Percentiles rank a stretch among this genome's conserved stretches.
phyloP scores from a whole-genome alignment of 2,113 vertebrate species.

The Dendrocopos noguchii region DNA sequence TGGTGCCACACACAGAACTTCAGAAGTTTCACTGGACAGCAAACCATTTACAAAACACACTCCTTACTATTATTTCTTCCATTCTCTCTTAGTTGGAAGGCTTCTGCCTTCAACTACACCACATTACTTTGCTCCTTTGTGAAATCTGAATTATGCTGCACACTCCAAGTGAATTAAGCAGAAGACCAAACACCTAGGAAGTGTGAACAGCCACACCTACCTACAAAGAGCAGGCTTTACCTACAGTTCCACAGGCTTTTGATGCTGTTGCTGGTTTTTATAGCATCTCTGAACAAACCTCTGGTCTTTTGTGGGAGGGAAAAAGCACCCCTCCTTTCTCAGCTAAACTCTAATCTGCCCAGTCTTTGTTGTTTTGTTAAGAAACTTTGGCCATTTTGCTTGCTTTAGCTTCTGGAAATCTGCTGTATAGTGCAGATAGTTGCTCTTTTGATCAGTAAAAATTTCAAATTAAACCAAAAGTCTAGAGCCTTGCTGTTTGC shows the following conservation, averaged over 20 bases:
- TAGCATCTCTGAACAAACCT: neutral
- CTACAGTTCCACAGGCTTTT: neutral
- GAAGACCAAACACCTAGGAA: neutral
- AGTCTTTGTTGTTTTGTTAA: neutral
- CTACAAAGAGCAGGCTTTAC: neutral
- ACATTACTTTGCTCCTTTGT: neutral
- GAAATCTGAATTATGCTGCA: neutral
- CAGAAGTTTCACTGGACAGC: neutral
- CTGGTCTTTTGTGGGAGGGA: neutral
- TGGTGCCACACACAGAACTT: neutral
- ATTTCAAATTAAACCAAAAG: neutral
- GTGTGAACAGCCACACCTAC: fast-evolving
- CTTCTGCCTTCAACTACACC: neutral
- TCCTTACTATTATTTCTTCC: neutral
- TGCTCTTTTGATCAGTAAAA: neutral
- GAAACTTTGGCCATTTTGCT: neutral
- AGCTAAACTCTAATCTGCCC: neutral
- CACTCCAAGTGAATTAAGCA: neutral
- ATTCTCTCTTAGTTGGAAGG: neutral
- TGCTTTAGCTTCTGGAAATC: neutral
- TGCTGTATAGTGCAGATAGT: neutral
- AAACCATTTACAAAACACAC: neutral
- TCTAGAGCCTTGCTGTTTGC: neutral
- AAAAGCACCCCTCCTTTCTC: neutral
- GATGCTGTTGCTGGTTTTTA: neutral